Conservation (phyloP, 2,888 invertebrate species). For the Aleiodes leptofemur region DNA sequence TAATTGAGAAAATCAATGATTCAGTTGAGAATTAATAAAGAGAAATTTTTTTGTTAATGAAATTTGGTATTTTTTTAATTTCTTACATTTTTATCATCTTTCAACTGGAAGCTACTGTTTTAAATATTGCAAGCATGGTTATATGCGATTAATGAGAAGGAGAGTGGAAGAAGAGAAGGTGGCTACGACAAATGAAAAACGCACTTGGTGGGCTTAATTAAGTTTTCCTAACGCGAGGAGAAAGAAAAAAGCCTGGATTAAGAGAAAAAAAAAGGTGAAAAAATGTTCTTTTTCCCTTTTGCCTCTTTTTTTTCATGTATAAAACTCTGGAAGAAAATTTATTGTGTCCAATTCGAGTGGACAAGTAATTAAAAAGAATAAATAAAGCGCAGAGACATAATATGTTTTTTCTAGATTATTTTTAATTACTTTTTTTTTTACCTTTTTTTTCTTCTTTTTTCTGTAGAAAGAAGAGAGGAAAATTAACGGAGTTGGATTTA, state of each 20-base stretch:
- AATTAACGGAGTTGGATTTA: constrained; percentile 30
- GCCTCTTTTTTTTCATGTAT: neutral
- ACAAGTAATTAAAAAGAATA: constrained; percentile 26
- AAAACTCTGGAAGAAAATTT: constrained; percentile 14
- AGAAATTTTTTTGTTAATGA: too few species aligned
- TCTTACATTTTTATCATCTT: too few species aligned
- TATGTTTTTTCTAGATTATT: constrained; percentile 9
- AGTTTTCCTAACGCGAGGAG: constrained; percentile 40
- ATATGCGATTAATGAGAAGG: neutral
- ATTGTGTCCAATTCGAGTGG: constrained; percentile 18
- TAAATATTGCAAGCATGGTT: neutral
- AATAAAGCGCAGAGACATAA: constrained; percentile 8
- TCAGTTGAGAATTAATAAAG: too few species aligned
- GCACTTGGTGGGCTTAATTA: constrained; percentile 43
- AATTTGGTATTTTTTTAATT: too few species aligned
- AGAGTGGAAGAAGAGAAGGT: constrained; percentile 11
- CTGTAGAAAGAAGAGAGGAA: neutral
- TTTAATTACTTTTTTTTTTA: neutral
- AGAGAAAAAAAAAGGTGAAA: constrained; percentile 20
- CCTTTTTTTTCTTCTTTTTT: neutral
- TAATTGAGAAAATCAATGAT: too few species aligned
- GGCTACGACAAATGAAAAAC: constrained; percentile 41
- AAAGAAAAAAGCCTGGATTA: constrained; percentile 36
- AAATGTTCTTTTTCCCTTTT: neutral
- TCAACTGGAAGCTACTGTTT: neutral